Conservation (phyloP, 2,888 invertebrate species). For the Eupithecia vulgata region DNA sequence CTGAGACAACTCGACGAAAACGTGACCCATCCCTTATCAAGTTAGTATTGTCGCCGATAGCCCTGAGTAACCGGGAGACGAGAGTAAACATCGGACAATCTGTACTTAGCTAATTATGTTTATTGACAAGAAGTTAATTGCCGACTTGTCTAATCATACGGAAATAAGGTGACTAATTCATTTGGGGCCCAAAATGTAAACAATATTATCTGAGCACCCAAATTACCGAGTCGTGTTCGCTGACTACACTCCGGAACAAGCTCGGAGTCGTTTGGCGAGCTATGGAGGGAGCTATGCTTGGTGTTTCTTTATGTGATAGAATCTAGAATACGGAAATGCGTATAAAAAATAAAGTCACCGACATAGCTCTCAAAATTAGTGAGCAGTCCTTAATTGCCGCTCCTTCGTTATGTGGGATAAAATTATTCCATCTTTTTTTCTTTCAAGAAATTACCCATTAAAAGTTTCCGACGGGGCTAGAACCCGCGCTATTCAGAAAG, state of each 20-base stretch:
- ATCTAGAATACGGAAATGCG: not conserved
- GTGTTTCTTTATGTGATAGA: not conserved
- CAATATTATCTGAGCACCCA: not conserved
- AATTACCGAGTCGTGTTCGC: not conserved
- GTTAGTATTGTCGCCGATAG: constrained; percentile 39
- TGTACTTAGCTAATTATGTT: constrained; percentile 50
- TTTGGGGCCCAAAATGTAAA: not conserved
- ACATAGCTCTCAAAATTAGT: not conserved
- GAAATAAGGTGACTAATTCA: not conserved
- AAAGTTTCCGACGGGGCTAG: not conserved
- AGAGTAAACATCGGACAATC: constrained; percentile 21
- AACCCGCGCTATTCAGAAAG: not conserved
- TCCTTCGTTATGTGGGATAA: not conserved
- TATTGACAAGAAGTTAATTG: constrained; percentile 19
- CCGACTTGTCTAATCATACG: not conserved
- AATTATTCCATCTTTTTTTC: not conserved
- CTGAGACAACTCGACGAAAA: constrained; percentile 40
- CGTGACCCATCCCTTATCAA: constrained; percentile 40
- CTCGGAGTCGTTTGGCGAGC: not conserved
- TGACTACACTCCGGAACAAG: not conserved
- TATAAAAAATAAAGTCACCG: not conserved
- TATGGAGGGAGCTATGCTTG: not conserved
- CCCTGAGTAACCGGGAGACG: constrained; percentile 22
- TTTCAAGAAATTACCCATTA: not conserved
- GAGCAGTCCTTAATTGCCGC: not conserved